Base-by-base conservation (phyloP, 92 coral and sea anemone species). In the Paramuricea clavata region DNA sequence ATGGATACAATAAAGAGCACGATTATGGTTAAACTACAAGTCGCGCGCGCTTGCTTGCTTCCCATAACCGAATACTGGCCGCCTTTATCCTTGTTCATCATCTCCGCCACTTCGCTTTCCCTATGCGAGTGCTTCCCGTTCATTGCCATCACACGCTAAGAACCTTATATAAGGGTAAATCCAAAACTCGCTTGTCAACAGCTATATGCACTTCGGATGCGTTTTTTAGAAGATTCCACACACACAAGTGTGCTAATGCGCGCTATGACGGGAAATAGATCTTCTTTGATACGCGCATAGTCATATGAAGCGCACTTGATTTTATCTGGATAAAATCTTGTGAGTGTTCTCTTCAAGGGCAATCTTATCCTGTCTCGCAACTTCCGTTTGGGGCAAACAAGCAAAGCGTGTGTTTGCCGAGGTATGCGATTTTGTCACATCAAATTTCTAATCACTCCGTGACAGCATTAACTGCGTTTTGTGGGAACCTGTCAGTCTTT, bases 361-460 rank as follows among this genome's bases (percentile, higher is more conserved):
- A 9, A 47, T 47, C 52, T 47, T 47, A 47, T 19, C 62, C 39
- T 31, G 19, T n/a, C 7, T 28, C 12, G 27, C n/a, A 65, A 65
- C 72, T 65, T 65, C 72, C 72, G 72, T 65, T 65, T 28, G 72
- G 5, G 3, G n/a, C 72, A 65, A 65, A 65, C 39, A 65, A 65
- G 39, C 22, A 11, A 30, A 65, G 16, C 36, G 36, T 39, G 72
- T 21, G 39, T 26, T 65, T 28, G 70, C 8, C 44, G 5, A 39
- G 44, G 4, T 54, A 19, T 13, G 22, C 23, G 36, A 12, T 13
- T 28, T 28, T 65, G 36, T 65, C 39, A 31, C 39, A 65, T 65
- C 70, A 62, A 26, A 12, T 33, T 31, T 28, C 72, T 65, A 65
- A 65, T 65, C 72, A 65, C 39, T 65, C 13, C n/a, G n/a, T 65